Percentiles rank a stretch among this genome's conserved stretches.
phyloP scores from a whole-genome alignment of 1,140 invertebrate species.

The Saccostrea cuccullata region DNA sequence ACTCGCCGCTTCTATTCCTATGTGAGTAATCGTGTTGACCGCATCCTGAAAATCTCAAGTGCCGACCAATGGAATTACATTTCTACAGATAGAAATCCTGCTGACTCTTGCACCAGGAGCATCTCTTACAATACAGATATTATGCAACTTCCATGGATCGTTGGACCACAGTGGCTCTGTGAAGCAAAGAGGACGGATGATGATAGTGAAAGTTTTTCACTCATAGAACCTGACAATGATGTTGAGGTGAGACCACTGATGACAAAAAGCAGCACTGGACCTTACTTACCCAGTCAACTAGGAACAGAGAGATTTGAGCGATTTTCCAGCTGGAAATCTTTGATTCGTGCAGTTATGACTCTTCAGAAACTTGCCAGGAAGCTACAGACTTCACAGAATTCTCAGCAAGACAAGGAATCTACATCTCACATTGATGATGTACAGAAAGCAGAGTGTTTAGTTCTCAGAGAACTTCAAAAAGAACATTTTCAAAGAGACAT shows the following conservation, averaged over 20 bases:
- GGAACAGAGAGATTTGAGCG: too few relatives aligned
- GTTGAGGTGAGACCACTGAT: background rate
- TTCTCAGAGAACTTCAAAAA: too few relatives aligned
- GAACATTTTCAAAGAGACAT: too few relatives aligned
- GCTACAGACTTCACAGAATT: too few relatives aligned
- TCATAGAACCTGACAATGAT: background rate
- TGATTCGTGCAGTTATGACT: too few relatives aligned
- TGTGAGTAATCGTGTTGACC: conserved; percentile 48
- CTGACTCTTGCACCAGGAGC: conserved; percentile 18
- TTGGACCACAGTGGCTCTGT: background rate
- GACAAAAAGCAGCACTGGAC: too few relatives aligned
- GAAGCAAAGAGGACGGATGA: background rate
- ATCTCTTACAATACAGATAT: background rate
- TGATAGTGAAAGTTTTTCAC: background rate
- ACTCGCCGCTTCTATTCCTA: conserved; percentile 41
- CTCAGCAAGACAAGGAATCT: too few relatives aligned
- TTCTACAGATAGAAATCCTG: conserved; percentile 26
- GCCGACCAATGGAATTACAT: conserved; percentile 36
- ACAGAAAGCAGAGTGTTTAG: too few relatives aligned
- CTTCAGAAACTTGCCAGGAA: too few relatives aligned
- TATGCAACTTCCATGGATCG: background rate
- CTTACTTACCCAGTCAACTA: too few relatives aligned
- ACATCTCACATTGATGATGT: too few relatives aligned
- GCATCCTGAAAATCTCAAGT: conserved; percentile 10
- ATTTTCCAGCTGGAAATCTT: too few relatives aligned